A percentile compares a stretch with the other conserved stretches of the same genome.
Evolutionary conservation across 1,140 invertebrate genomes (phyloP).

Genomic region (Hormaphis cornu): DNA sequence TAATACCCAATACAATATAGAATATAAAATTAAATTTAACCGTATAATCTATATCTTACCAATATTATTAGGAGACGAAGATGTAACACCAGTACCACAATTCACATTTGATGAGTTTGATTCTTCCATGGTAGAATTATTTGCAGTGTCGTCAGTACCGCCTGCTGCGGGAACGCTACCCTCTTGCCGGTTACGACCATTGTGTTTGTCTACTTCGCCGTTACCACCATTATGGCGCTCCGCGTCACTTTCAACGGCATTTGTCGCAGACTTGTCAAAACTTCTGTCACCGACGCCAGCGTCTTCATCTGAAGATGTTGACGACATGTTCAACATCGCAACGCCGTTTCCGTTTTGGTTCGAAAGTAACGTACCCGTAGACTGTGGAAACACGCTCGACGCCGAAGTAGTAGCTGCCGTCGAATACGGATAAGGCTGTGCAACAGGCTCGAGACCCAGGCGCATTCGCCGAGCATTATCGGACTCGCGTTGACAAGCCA

Average conservation of each 20-base stretch:
- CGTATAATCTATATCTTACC: neutral
- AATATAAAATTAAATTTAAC: neutral
- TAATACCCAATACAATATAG: too few relatives aligned
- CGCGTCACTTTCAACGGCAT: neutral
- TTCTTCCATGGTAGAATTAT: neutral
- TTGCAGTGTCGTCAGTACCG: neutral
- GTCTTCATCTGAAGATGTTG: neutral
- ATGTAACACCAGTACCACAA: neutral
- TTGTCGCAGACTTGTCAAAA: neutral
- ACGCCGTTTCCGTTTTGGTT: neutral
- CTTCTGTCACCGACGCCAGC: neutral
- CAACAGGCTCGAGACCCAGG: slow-evolving; percentile 85
- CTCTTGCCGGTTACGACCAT: neutral
- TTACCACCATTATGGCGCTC: neutral
- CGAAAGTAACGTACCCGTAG: neutral
- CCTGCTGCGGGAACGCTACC: neutral
- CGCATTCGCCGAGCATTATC: slow-evolving; percentile 94
- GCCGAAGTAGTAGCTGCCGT: neutral
- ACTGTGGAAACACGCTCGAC: neutral
- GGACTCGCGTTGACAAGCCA: slow-evolving; percentile 92
- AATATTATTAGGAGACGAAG: slow-evolving; percentile 4
- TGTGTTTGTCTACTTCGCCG: neutral
- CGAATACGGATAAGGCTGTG: slow-evolving; percentile 67
- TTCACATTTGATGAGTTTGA: neutral
- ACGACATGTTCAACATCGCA: neutral